Evolutionary conservation across 2,797 vertebrate genomes (phyloP), one percentile per base, ranked within the genome.

Genomic region (Danio kyathit): DNA sequence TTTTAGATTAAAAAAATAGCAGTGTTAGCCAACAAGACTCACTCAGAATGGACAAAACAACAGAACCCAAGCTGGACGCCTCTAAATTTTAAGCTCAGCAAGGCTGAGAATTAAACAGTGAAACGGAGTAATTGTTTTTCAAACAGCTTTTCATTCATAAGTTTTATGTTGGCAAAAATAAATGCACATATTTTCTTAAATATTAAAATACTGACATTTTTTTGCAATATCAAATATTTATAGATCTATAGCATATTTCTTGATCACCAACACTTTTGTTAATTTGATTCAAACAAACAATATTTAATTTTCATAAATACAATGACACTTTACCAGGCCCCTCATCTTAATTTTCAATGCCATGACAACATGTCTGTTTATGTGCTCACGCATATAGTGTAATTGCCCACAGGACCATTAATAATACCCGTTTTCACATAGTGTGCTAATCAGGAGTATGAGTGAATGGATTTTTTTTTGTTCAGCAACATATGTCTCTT

Each of bases 31-130:
- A 90, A 88, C 83, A 81, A 89, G 81, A 82, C 86, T 89, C 76
- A 88, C 75, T 76, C 79, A 84, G 83, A 84, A 86, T 81, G 81
- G 76, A 88, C 84, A 70, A 89, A 84, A 88, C 70, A 87, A 84
- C 85, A 87, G 72, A 66, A 83, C 84, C 83, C 75, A 49, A 52
- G 14, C 80, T 79, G 83, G 66, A 83, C 80, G 38, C 87, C 80
- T 80, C 66, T 38, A 12, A 61, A 52, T 80, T 21, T 76, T 78
- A 80, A 64, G 12, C 65, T 56, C 46, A 86, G 71, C 75, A 60
- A 88, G 85, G 79, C 80, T 86, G 75, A 67, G 65, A 71, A 79
- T 74, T 87, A 82, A 88, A 84, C 87, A 29, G 81, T 80, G 70
- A 79, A 79, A 29, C 29, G n/a, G n/a, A n/a, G 3, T 29, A 29